Evolutionary conservation across 2,888 invertebrate species (phyloP), one percentile per base, ranked within the genome.

Genomic region (Fabriciana adippe): DNA sequence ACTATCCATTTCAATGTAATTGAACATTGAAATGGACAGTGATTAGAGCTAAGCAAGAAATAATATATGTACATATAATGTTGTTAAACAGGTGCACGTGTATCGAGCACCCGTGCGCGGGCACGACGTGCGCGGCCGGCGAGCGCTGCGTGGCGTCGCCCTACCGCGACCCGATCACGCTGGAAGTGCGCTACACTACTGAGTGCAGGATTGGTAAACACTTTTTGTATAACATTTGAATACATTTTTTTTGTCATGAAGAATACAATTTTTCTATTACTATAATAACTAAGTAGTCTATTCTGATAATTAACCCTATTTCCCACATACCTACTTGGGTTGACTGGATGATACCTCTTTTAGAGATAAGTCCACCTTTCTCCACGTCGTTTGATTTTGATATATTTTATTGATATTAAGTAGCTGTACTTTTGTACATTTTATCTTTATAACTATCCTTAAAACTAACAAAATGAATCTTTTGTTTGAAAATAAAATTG

Each of bases 101-200:
- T 65, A 57, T 69, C 8, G 80, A 94, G 61, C 94, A 97, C 86
- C 97, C 97, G 0, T 98, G 98, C 81, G 90, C 93, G 48, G 83
- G 83, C 11, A 84, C 93, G 64, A 72, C 80, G 11, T 97, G 97
- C 78, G 92, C 93, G 0, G 90, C 93, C 13, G 94, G 93, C 18
- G 93, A 95, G 66, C 94, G 94, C 73, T 98, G 98, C 82, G 94
- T 95, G 8, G 94, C 96, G 11, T 94, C 94, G 55, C 84, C 94
- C 0, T 93, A 93, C 83, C 81, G 84, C 68, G 81, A 92, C 75
- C 75, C 82, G 0, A 55, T 86, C 68, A 54, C 72, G 45, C 64
- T 82, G 77, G 73, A 86, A 57, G 70, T 85, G 76, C 60, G 82
- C 57, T 95, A 94, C 81, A 86, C 92, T 0, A 93, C 95, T 1